These are phyloP conservation scores for Ctenopoma multispine DNA, from an alignment of 2,797 vertebrate genomes.

Conservation along the genomic window DNA sequence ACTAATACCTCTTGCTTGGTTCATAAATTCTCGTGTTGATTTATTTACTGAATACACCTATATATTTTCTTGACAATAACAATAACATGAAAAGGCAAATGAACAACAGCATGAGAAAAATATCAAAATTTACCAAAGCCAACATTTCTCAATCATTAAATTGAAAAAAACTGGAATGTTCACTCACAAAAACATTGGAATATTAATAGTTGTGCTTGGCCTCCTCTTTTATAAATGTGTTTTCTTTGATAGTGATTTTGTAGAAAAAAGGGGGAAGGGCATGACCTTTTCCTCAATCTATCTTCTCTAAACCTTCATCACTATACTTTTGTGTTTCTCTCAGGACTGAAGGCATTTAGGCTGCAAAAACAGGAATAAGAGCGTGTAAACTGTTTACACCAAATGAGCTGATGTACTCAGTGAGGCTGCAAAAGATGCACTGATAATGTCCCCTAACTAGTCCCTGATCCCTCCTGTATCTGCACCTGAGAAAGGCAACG, in stretches of 20 bases:
- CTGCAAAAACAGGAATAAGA: slow-evolving; percentile 50
- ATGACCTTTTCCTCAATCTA: slow-evolving; percentile 13
- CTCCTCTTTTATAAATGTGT: slow-evolving; percentile 49
- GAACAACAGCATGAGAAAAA: slow-evolving; percentile 66
- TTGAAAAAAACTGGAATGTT: slow-evolving; percentile 71
- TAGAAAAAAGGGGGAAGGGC: slow-evolving; percentile 22
- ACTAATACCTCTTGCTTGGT: slow-evolving; percentile 56
- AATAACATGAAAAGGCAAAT: slow-evolving; percentile 66
- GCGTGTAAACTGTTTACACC: slow-evolving; percentile 27
- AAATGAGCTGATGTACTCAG: slow-evolving; percentile 51
- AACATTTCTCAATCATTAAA: slow-evolving; percentile 59
- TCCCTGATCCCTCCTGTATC: slow-evolving; percentile 72
- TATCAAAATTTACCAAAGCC: slow-evolving; percentile 71
- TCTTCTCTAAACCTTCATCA: slow-evolving; percentile 31
- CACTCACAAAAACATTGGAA: slow-evolving; percentile 60
- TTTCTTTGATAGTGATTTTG: slow-evolving; percentile 43
- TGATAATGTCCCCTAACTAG: slow-evolving; percentile 69
- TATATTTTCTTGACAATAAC: slow-evolving; percentile 59
- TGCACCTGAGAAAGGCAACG: slow-evolving; percentile 34
- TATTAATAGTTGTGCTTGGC: slow-evolving; percentile 74
- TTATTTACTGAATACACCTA: slow-evolving; percentile 72
- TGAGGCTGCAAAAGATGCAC: slow-evolving; percentile 56
- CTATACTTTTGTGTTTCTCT: slow-evolving; percentile 31
- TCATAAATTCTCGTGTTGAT: slow-evolving; percentile 70
- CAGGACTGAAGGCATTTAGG: slow-evolving; percentile 64